A percentile compares a stretch with the other conserved stretches of the same genome.
Evolutionary conservation across 2,113 vertebrate genomes (phyloP).

Genomic region (Vulpes ferrilata): DNA sequence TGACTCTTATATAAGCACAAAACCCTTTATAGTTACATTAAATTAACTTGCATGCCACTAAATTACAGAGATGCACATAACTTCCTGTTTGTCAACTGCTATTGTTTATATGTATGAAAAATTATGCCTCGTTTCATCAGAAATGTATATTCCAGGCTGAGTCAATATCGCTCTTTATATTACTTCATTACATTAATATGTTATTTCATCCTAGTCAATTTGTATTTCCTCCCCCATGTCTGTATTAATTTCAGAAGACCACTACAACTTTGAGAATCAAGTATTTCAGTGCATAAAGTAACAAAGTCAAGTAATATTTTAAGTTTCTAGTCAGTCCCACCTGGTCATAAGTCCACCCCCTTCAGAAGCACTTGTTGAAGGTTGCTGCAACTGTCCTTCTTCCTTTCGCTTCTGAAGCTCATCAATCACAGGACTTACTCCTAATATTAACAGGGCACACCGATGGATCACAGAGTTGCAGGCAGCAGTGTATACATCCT

Average conservation of each 20-base stretch:
- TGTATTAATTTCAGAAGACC: conserved; percentile 22
- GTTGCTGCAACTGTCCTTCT: conserved; percentile 89
- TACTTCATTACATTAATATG: neutral
- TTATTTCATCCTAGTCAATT: conserved; percentile 33
- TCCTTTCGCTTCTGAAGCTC: conserved; percentile 91
- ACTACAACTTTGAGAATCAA: conserved; percentile 26
- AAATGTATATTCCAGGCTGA: conserved; percentile 39
- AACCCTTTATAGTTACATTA: neutral
- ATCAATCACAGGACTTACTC: conserved; percentile 94
- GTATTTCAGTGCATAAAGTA: neutral
- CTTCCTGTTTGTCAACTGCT: conserved; percentile 21
- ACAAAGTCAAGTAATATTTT: neutral
- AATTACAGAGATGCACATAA: conserved; percentile 9
- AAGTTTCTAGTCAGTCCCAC: conserved; percentile 84
- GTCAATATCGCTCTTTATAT: conserved; percentile 9
- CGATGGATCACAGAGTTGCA: conserved; percentile 99
- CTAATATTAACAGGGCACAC: conserved; percentile 95
- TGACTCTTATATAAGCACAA: conserved; percentile 9
- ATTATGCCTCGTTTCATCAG: conserved; percentile 24
- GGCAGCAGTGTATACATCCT: conserved; percentile 97
- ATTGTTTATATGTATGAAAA: neutral
- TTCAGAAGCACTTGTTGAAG: conserved; percentile 89
- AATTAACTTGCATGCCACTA: conserved; percentile 40
- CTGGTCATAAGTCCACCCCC: conserved; percentile 95
- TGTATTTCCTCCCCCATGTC: conserved; percentile 46